phyloP scores from a whole-genome alignment of 2,113 vertebrate genomes.

The Strigops habroptila region DNA sequence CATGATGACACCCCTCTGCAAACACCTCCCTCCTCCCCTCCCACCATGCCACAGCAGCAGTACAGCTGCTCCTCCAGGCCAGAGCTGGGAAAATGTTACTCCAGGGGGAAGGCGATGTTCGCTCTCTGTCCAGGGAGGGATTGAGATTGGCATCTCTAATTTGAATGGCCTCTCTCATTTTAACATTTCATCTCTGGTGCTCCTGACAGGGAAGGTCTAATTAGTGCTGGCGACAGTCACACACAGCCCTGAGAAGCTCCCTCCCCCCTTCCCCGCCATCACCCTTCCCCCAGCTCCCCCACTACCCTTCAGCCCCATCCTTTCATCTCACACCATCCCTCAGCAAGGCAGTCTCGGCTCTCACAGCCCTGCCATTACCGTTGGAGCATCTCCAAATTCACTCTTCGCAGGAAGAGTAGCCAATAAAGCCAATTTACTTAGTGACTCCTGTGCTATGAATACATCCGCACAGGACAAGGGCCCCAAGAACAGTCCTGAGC shows the following conservation, averaged over 20 bases:
- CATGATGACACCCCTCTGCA: constrained; percentile 6
- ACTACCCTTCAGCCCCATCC: background rate
- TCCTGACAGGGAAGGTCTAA: constrained; percentile 62
- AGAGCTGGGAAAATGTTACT: constrained; percentile 51
- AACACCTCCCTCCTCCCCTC: constrained; percentile 1
- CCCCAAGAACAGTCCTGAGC: background rate
- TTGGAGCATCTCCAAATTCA: constrained; percentile 14
- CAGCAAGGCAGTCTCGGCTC: background rate
- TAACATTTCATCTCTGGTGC: constrained; percentile 56
- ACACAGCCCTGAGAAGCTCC: constrained; percentile 1
- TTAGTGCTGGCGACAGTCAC: constrained; percentile 45
- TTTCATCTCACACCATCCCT: constrained; percentile 27
- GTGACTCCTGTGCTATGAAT: fast-evolving
- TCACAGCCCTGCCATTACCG: background rate
- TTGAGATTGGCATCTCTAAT: constrained; percentile 66
- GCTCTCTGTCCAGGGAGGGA: constrained; percentile 6
- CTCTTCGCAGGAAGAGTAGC: background rate
- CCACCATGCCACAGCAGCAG: constrained; percentile 43
- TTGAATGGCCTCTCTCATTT: constrained; percentile 52
- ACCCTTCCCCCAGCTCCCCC: constrained; percentile 11
- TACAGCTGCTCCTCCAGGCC: constrained; percentile 22
- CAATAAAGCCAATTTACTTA: background rate
- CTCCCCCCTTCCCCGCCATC: background rate
- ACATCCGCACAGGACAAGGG: background rate
- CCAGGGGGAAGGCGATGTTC: constrained; percentile 19